Evolutionary conservation across 2,113 vertebrate genomes (phyloP), one percentile per base, ranked within the genome.

Genomic region (Girardinichthys multiradiatus): DNA sequence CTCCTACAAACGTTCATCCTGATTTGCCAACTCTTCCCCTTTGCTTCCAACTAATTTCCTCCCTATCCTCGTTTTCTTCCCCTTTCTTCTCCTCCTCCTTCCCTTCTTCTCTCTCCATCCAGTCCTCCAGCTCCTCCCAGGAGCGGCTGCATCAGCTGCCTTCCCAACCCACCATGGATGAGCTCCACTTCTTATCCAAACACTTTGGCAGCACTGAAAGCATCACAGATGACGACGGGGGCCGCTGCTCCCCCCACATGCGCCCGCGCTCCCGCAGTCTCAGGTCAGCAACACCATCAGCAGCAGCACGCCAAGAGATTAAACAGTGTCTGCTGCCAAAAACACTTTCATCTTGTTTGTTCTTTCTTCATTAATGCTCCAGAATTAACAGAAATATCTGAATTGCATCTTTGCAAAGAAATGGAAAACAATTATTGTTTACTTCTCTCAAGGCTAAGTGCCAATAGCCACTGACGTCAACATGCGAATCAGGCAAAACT

Each of bases 241-340:
- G 42, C 42, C 42, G 42, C 42, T 45, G 4, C 42, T 45, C 42
- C 42, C 42, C 42, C 15, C 42, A 19, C 42, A 45, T 45, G 42
- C 42, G 42, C 42, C 42, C 42, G 17, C 42, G 42, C 5, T 45
- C 42, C 42, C 42, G 42, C 42, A 45, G 42, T 17, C 42, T 45
- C 42, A 45, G 42, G 42, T 45, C 42, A 45, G 42, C 42, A 42
- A 14, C 37, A 13, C 37, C 37, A 12, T 17, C 42, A 48, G 42
- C 6, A 9, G 77, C 28, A 39, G 54, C 72, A 27, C 29, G 65
- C 65, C 45, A 21, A 10, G 33, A 79, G 62, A 81, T 72, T 79
- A 81, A 77, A 66, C 15, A 2, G 66, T 58, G n/a, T 39, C 58
- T n/a, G 77, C 72, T 64, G 66, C 64, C 64, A 73, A 68, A 74